phyloP scores from a whole-genome alignment of 2,888 invertebrate genomes.

The Lampropteryx suffumata region DNA sequence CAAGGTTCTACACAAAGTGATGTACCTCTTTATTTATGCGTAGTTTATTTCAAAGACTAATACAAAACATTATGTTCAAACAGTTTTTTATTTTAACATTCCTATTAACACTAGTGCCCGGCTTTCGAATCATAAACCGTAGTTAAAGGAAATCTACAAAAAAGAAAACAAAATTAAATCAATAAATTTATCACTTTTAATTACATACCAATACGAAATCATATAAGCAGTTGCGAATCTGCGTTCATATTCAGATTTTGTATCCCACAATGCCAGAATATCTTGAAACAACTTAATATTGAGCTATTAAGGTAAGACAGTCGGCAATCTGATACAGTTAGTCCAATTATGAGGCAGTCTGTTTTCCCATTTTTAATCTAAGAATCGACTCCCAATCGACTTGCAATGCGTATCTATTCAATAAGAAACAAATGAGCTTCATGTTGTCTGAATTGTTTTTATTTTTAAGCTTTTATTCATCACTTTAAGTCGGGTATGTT shows the following conservation, averaged over 20 bases:
- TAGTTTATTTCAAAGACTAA: slow-evolving; percentile 59
- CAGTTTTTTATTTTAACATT: slow-evolving; percentile 27
- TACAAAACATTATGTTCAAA: slow-evolving; percentile 51
- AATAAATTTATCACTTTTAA: slow-evolving; percentile 9
- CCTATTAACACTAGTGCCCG: too few relatives aligned
- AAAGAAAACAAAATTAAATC: neutral
- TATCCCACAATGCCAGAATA: slow-evolving; percentile 2
- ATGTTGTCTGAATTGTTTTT: too few relatives aligned
- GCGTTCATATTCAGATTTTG: neutral
- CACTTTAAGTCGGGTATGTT: too few relatives aligned
- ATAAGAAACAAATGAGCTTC: too few relatives aligned
- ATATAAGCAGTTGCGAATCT: neutral
- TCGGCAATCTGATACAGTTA: neutral
- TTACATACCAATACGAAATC: neutral
- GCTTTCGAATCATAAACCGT: too few relatives aligned
- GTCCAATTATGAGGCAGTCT: neutral
- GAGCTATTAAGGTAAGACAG: slow-evolving; percentile 8
- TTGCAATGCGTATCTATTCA: too few relatives aligned
- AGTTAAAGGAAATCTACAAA: too few relatives aligned
- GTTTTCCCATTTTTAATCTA: too few relatives aligned
- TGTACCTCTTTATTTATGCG: slow-evolving; percentile 65
- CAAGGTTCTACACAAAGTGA: slow-evolving; percentile 61
- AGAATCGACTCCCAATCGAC: too few relatives aligned
- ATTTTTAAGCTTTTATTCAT: too few relatives aligned
- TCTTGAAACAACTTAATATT: slow-evolving; percentile 9